Evolutionary conservation across 2,113 vertebrate species (phyloP).

Genomic region (Eidolon helvum): DNA sequence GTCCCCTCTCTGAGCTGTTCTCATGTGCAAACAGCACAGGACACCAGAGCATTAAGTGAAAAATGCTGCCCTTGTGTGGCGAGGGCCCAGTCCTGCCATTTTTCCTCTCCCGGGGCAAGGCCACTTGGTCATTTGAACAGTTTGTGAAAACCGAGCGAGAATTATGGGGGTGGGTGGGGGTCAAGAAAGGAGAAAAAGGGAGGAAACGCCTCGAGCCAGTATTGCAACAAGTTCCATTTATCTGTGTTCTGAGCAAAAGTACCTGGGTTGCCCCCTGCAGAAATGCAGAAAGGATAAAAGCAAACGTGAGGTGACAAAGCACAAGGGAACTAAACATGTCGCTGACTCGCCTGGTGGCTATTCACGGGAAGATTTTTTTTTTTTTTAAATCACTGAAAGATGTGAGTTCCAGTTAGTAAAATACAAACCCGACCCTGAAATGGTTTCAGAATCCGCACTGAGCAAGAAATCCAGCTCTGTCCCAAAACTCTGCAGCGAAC

Average conservation of each 20-base stretch:
- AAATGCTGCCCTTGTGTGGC: background rate
- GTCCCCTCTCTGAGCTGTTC: background rate
- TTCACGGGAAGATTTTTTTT: constrained; percentile 35
- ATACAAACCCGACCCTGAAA: constrained; percentile 26
- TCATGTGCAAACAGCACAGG: background rate
- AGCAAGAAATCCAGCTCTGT: background rate
- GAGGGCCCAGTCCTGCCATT: background rate
- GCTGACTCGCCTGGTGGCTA: constrained; percentile 54
- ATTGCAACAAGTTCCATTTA: constrained; percentile 61
- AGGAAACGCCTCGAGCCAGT: constrained; percentile 54
- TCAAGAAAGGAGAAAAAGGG: constrained; percentile 58
- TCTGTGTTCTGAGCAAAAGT: constrained; percentile 53
- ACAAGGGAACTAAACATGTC: background rate
- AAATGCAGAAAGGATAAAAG: constrained; percentile 72
- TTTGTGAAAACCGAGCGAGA: constrained; percentile 33
- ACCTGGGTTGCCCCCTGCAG: constrained; percentile 68
- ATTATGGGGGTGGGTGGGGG: constrained; percentile 68
- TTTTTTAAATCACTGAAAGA: constrained; percentile 29
- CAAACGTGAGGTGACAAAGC: constrained; percentile 17
- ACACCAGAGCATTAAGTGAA: background rate
- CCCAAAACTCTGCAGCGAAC: constrained; percentile 25
- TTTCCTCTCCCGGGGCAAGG: background rate
- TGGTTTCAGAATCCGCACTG: background rate
- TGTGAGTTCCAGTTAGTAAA: constrained; percentile 31
- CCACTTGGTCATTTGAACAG: constrained; percentile 29